Base-by-base conservation (phyloP, 2,113 vertebrate species). In the Plecturocebus donacophilus region DNA sequence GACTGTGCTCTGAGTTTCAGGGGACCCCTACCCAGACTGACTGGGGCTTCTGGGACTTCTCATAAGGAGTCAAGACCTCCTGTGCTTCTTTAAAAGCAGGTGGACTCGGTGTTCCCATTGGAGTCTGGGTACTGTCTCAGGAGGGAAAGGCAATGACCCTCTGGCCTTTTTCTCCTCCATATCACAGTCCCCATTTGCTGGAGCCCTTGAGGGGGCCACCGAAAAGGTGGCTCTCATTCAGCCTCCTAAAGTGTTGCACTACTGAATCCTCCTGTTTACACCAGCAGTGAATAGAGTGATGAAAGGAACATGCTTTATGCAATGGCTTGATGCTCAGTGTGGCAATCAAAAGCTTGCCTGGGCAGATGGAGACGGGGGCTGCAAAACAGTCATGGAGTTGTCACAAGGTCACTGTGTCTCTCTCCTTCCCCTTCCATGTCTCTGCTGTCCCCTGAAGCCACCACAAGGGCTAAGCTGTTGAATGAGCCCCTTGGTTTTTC, bases 401-500 rank as follows among this genome's bases (percentile, higher is more conserved):
- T 61, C 66, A 2, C 10, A 0, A 4, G 4, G 10, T 35, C 23
- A 6, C 49, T 54, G 21, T 52, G 54, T 77, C 30, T 77, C 30
- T 77, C n/a, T 45, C 7, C 47, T 73, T 19, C 47, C 61, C 64
- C 40, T 40, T 40, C 45, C 9, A 38, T 49, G 21, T 49, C 81
- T 92, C 91, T 84, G 52, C 80, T 70, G 49, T 71, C n/a, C 52
- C 5, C 49, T 64, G 82, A n/a, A 80, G 89, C 83, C 82, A 54
- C 71, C 92, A 54, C 73, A 90, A 87, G 71, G 96, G 66, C 94
- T 76, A 66, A 56, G 76, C n/a, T 40, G 16, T n/a, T n/a, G 42
- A 80, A 49, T 21, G 88, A 96, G 70, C 87, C 79, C 71, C 40
- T 23, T 56, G 47, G 89, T 68, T 93, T 94, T 58, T 79, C 90